These are phyloP conservation scores for Microctenopoma lineatum DNA, from an alignment of 2,797 vertebrate genomes.

Conservation along the genomic window DNA sequence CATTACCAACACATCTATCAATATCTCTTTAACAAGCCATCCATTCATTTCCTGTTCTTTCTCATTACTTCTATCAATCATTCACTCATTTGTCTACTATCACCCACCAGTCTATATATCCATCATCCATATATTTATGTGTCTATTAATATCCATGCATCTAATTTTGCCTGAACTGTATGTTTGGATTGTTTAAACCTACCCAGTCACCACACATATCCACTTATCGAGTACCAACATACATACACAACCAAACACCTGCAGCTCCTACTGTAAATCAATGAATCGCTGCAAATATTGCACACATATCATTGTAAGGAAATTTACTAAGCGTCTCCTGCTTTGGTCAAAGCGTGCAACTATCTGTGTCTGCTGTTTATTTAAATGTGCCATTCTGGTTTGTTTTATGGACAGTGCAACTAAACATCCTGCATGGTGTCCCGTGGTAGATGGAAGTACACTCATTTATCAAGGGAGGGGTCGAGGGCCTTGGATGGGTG, in stretches of 20 bases:
- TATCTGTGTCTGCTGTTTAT: slow-evolving; percentile 45
- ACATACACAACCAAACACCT: background rate
- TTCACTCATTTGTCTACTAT: too few relatives aligned
- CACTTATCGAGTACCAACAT: background rate
- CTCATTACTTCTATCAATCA: too few relatives aligned
- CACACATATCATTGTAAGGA: slow-evolving; percentile 18
- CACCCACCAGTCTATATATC: too few relatives aligned
- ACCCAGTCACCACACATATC: background rate
- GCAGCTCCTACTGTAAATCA: background rate
- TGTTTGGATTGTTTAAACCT: background rate
- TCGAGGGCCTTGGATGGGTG: background rate
- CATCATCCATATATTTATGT: background rate
- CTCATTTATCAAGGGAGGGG: slow-evolving; percentile 5
- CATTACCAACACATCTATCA: too few relatives aligned
- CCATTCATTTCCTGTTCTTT: too few relatives aligned
- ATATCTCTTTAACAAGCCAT: too few relatives aligned
- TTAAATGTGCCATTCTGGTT: slow-evolving; percentile 46
- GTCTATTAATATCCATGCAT: background rate
- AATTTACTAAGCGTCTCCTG: slow-evolving; percentile 17
- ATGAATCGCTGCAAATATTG: background rate
- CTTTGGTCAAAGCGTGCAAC: slow-evolving; percentile 10
- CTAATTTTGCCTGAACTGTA: background rate
- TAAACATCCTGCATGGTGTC: slow-evolving; percentile 38
- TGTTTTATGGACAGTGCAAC: slow-evolving; percentile 39
- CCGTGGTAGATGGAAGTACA: slow-evolving; percentile 14